A percentile compares a stretch with the other conserved stretches of the same genome.
Conservation (phyloP, 2,797 vertebrate genomes). For the Alca torda region DNA sequence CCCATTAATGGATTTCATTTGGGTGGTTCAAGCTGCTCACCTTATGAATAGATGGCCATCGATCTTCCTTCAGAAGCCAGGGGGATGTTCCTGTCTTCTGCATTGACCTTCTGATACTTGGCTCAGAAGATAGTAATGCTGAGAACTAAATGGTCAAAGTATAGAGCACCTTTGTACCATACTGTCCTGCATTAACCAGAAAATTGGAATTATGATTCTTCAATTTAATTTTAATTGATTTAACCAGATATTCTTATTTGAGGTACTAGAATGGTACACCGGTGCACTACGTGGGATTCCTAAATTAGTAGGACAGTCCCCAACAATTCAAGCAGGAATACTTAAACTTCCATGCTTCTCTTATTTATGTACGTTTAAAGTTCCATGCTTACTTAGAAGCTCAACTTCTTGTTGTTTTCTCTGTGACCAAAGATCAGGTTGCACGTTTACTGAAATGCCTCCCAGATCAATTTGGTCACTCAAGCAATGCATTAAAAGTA, state of each 20-base stretch:
- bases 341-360: not conserved
- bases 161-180: not conserved
- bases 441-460: not conserved
- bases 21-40: not conserved
- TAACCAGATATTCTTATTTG: not conserved
- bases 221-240: not conserved
- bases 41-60: not conserved
- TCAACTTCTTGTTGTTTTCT: constrained; percentile 17
- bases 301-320: not conserved
- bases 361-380: not conserved
- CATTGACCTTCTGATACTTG: not conserved
- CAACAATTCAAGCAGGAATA: not conserved
- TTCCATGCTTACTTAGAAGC: not conserved
- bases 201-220: not conserved
- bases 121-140: not conserved
- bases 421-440: not conserved
- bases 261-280: not conserved
- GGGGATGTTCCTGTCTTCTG: not conserved
- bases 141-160: not conserved
- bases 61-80: not conserved
- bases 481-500: not conserved
- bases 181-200: not conserved
- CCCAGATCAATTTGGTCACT: not conserved
- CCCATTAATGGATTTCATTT: not conserved
- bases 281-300: not conserved